A percentile compares a stretch with the other conserved stretches of the same genome.
These are phyloP conservation scores for Champsocephalus gunnari DNA, from an alignment of 2,797 vertebrate species.

Conservation along the genomic window DNA sequence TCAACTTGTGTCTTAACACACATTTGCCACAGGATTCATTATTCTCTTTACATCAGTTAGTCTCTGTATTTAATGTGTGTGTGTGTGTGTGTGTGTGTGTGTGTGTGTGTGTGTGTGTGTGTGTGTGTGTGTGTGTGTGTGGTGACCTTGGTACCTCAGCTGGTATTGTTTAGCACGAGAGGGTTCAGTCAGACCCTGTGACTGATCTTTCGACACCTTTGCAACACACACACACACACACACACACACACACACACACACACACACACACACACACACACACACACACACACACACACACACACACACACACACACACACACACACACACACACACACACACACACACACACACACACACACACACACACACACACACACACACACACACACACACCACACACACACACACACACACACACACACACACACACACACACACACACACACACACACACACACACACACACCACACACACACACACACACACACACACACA, in stretches of 20 bases:
- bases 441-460: conserved; percentile 6
- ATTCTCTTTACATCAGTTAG: not conserved
- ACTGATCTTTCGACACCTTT: conserved; percentile 71
- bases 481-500: conserved; percentile 40
- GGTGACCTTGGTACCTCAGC: conserved; percentile 46
- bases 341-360: not conserved
- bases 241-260: conserved; percentile 20
- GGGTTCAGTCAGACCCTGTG: conserved; percentile 50
- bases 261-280: conserved; percentile 14
- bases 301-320: conserved; percentile 14
- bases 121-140: conserved; percentile 10
- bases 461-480: not conserved
- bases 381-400: conserved; percentile 9
- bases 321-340: conserved; percentile 11
- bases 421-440: conserved; percentile 13
- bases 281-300: conserved; percentile 4
- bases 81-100: conserved; percentile 8
- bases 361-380: conserved; percentile 11
- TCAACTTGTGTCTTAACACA: too few species aligned
- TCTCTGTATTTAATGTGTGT: not conserved
- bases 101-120: conserved; percentile 3
- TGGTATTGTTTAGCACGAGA: conserved; percentile 63
- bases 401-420: not conserved
- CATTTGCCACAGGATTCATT: too few species aligned
- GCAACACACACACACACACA: conserved; percentile 36